Base-by-base conservation (phyloP, 2,113 vertebrate species). In the Odobenus rosmarus region DNA sequence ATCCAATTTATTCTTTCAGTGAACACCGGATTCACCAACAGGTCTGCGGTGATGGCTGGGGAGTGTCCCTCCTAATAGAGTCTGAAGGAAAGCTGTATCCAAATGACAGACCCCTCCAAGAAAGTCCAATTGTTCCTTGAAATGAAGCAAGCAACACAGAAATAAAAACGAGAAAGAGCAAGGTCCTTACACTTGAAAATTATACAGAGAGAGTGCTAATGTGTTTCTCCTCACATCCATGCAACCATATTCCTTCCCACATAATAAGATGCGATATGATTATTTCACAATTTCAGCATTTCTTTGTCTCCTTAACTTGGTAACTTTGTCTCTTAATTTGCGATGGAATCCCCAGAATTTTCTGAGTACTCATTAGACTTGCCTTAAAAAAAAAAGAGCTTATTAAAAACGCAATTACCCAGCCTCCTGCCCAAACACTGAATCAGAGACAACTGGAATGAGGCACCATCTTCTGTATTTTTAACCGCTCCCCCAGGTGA, bases 91-190 rank as follows among this genome's bases (percentile, higher is more conserved):
- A 95, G 39, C 61, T 49, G 21, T 46, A 13, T 71, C 67, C 86
- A 89, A 86, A 83, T 76, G 51, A 69, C 18, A 33, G 71, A 18
- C 23, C 77, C 85, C 46, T 88, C 61, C 64, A 88, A 97, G 76
- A 82, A 97, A 51, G 33, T 15, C 55, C 19, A 79, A 19, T 39
- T 91, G 4, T 89, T 94, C 53, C 55, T 84, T 94, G 64, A 97
- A 92, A 88, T 28, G 46, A 96, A 96, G 76, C 23, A 82, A 69
- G 46, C 21, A 4, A 83, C 1, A 16, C 7, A 79, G 55, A 23
- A 69, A 67, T 64, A 61, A 46, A 82, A 84, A 79, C 81, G 26
- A 46, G 21, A 87, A 79, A 85, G 16, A 82, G 21, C 23, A 19
- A 69, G 18, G 36, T 49, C 55, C 57, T 51, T 55, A n/a, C 15